Evolutionary conservation across 2,113 vertebrate species (phyloP).

Genomic region (Planiliza haematocheilus): DNA sequence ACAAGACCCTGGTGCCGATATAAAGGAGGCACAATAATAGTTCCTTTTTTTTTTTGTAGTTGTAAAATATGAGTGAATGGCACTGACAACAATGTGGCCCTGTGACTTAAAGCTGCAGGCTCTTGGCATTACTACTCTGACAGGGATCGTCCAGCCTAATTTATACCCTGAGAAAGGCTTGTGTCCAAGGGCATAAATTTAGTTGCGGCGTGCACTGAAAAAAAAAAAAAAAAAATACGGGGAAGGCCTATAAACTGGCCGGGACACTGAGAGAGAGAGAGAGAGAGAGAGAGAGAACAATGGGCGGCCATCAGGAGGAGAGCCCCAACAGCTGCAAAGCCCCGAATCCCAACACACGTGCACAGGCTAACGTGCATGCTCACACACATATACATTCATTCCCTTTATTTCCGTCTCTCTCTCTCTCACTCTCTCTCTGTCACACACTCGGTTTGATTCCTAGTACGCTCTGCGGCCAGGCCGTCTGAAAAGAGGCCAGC

Average conservation of each 20-base stretch:
- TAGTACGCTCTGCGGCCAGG: slow-evolving; percentile 33
- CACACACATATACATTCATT: slow-evolving; percentile 26
- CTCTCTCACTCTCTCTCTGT: slow-evolving; percentile 8
- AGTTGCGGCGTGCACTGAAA: slow-evolving; percentile 64
- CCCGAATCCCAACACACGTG: slow-evolving; percentile 51
- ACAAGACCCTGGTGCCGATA: not conserved
- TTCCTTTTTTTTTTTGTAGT: not conserved
- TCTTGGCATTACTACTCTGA: slow-evolving; percentile 58
- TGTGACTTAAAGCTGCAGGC: slow-evolving; percentile 55
- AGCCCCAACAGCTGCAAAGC: slow-evolving; percentile 79
- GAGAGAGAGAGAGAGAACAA: slow-evolving; percentile 72
- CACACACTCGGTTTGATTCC: slow-evolving; percentile 30
- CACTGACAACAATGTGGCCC: slow-evolving; percentile 54
- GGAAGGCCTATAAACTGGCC: slow-evolving; percentile 73
- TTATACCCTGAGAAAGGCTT: slow-evolving; percentile 80
- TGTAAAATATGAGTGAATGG: slow-evolving; percentile 61
- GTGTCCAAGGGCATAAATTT: slow-evolving; percentile 79
- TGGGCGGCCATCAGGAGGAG: slow-evolving; percentile 74
- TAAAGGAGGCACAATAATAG: not conserved
- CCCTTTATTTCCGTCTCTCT: slow-evolving; percentile 29
- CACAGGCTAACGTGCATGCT: slow-evolving; percentile 19
- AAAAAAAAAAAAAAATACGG: slow-evolving; percentile 36
- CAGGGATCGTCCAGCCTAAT: slow-evolving; percentile 74
- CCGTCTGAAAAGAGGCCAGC: slow-evolving; percentile 71
- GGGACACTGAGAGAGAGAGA: slow-evolving; percentile 37